Percentiles rank a stretch among this genome's conserved stretches.
Conservation (phyloP, 2,113 vertebrate species). For the Myrmecophaga tridactyla region DNA sequence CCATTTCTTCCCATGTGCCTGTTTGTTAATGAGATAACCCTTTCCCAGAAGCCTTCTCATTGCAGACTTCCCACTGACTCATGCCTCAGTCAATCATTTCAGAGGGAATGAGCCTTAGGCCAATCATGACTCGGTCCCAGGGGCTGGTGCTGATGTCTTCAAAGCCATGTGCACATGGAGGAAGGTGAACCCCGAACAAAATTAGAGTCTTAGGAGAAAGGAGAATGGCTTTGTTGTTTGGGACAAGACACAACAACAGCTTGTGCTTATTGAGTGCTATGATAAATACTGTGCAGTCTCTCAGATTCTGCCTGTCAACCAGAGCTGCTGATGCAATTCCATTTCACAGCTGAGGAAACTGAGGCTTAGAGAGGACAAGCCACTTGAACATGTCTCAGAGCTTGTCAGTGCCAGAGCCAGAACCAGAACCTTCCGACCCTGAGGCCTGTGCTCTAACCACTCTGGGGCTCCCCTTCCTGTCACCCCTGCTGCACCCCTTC, state of each 20-base stretch:
- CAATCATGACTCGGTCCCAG: background rate
- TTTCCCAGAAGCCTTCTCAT: background rate
- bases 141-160: background rate
- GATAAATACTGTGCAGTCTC: rapidly evolving
- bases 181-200: background rate
- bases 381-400: background rate
- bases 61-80: background rate
- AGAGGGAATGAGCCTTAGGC: background rate
- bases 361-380: background rate
- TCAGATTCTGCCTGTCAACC: background rate
- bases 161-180: background rate
- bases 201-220: background rate
- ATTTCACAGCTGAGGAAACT: background rate
- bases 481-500: rapidly evolving
- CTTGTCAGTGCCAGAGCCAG: background rate
- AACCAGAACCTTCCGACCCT: background rate
- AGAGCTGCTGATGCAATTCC: background rate
- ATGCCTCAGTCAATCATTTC: background rate
- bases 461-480: background rate
- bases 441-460: background rate
- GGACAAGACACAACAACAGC: background rate
- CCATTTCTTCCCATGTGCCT: background rate
- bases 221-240: no score
- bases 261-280: background rate
- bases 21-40: background rate